Evolutionary conservation across 2,797 vertebrate genomes (phyloP), one percentile per base, ranked within the genome.

Genomic region (Eulemur rubriventer): DNA sequence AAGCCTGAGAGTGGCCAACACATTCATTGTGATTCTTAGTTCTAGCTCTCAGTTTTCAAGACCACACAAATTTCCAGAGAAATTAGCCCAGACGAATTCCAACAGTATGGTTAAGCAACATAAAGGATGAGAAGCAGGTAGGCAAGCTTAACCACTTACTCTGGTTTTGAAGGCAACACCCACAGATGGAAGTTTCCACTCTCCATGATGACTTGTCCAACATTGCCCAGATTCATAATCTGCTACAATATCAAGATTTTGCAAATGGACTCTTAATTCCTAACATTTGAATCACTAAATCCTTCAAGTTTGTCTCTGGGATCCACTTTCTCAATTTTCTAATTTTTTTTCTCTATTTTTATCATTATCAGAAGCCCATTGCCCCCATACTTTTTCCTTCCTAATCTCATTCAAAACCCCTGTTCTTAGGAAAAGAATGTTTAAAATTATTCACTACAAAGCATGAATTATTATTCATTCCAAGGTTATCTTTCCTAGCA

Each of bases 351-450:
- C 16, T 83, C 57, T 85, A 43, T 85, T 63, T 80, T 83, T 76
- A 61, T 89, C 63, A 80, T 91, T 70, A 84, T 94, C 78, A 92
- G 61, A 95, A 83, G 41, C 61, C 17, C 59, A 50, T 55, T 50
- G 22, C 6, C 13, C 9, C 50, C 35, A 55, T 65, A 80, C 65
- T 81, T 87, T 78, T 72, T 94, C 57, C 46, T 81, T 88, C 55
- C 30, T 83, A 76, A 73, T 76, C 22, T 93, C 75, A 85, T 38
- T 95, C 7, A 52, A 95, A 93, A 76, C 1, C 10, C 33, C 9
- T 57, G 33, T 92, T 91, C 26, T 59, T 46, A 79, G 63, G 38
- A 95, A 89, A 93, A 83, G 14, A 80, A 69, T 69, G 35, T 35
- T 76, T 76, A 65, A 88, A 93, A 93, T 76, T 61, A 85, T 88